Evolutionary conservation across 2,797 vertebrate genomes (phyloP).

Genomic region (Steatocranus sp.): DNA sequence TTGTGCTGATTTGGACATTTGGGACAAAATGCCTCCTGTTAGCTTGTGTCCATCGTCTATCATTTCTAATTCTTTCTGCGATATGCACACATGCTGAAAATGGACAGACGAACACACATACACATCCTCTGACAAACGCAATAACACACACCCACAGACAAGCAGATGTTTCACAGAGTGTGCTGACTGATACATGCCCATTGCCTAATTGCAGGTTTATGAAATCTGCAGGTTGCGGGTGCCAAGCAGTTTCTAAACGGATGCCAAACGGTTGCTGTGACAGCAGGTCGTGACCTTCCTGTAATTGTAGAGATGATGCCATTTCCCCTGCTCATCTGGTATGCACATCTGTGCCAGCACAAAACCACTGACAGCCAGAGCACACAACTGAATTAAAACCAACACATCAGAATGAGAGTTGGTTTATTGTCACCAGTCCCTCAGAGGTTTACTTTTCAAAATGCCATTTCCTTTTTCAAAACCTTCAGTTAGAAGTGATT

Average conservation of each 20-base stretch:
- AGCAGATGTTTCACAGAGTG: slow-evolving; percentile 65
- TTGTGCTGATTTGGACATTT: neutral
- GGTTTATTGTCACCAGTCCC: neutral
- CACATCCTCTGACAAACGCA: neutral
- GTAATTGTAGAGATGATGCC: slow-evolving; percentile 69
- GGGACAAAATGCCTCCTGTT: neutral
- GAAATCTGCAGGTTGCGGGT: slow-evolving; percentile 62
- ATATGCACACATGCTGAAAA: neutral
- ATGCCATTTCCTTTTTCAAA: neutral
- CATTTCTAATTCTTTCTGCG: neutral
- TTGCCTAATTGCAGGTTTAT: slow-evolving; percentile 72
- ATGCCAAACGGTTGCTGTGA: slow-evolving; percentile 64
- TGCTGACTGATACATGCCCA: slow-evolving; percentile 67
- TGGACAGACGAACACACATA: neutral
- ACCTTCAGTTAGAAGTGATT: neutral
- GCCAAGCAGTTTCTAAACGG: slow-evolving; percentile 63
- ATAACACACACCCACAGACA: neutral
- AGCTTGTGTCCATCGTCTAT: neutral
- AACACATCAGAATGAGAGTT: neutral
- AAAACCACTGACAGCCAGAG: neutral
- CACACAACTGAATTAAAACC: slow-evolving; percentile 14
- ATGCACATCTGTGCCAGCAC: slow-evolving; percentile 51
- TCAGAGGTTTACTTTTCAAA: neutral
- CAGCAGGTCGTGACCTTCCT: slow-evolving; percentile 65
- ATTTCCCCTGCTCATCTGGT: slow-evolving; percentile 60